These are phyloP conservation scores for Stigmatopora argus DNA, from an alignment of 2,113 vertebrate species.

Conservation along the genomic window DNA sequence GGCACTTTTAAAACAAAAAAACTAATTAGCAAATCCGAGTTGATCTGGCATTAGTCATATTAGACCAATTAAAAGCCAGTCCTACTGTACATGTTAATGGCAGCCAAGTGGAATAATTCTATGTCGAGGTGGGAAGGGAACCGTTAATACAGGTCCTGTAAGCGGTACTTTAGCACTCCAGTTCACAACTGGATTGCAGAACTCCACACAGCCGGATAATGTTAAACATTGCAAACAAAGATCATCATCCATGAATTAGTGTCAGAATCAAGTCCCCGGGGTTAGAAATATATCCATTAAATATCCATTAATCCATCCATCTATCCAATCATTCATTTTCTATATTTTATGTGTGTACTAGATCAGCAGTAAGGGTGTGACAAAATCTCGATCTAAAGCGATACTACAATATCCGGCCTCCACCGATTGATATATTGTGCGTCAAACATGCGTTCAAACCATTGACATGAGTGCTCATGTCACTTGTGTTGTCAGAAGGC, in stretches of 20 bases:
- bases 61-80: slow-evolving; percentile 72
- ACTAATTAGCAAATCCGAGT: slow-evolving; percentile 77
- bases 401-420: no score
- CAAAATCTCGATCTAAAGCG: no score
- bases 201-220: slow-evolving; percentile 67
- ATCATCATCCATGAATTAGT: slow-evolving; percentile 58
- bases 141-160: slow-evolving; percentile 75
- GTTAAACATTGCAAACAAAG: slow-evolving; percentile 50
- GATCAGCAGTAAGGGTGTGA: no score
- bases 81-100: slow-evolving; percentile 74
- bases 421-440: not conserved
- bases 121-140: slow-evolving; percentile 73
- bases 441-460: slow-evolving; percentile 54
- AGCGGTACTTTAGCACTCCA: slow-evolving; percentile 75
- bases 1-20: slow-evolving; percentile 72
- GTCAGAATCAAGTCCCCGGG: slow-evolving; percentile 53
- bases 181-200: slow-evolving; percentile 68
- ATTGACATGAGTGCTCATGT: slow-evolving; percentile 47
- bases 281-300: slow-evolving; percentile 33
- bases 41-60: slow-evolving; percentile 76
- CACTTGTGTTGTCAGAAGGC: slow-evolving; percentile 35
- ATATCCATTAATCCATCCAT: not conserved
- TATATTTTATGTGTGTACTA: not conserved
- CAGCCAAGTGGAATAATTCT: slow-evolving; percentile 73
- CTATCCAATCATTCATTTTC: not conserved